Conservation (phyloP, 2,888 invertebrate genomes). For the Vannuccia rotundouncinata region DNA sequence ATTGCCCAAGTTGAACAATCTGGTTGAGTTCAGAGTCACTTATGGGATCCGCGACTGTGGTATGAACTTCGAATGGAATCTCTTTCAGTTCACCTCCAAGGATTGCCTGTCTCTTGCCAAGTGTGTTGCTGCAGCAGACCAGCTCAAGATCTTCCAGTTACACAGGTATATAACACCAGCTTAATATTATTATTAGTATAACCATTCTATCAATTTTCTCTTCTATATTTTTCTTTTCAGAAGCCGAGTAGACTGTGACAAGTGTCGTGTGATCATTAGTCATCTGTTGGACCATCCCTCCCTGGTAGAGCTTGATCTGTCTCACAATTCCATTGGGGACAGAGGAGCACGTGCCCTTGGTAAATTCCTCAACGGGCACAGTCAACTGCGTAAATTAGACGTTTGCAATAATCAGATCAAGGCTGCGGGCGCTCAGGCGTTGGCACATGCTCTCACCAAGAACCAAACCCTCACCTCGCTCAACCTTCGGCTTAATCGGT, state of each 20-base stretch:
- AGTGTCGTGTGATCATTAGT: slow-evolving; percentile 53
- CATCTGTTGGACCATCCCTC: slow-evolving; percentile 55
- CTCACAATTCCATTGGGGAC: slow-evolving; percentile 55
- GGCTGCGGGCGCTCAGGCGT: slow-evolving; percentile 54
- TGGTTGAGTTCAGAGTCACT: slow-evolving; percentile 53
- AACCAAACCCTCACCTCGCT: slow-evolving; percentile 50
- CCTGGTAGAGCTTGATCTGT: slow-evolving; percentile 52
- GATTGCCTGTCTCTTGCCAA: slow-evolving; percentile 55
- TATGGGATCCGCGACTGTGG: slow-evolving; percentile 57
- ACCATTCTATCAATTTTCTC: not conserved
- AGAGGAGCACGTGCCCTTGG: slow-evolving; percentile 56
- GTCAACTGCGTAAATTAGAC: slow-evolving; percentile 47
- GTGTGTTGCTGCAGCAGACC: slow-evolving; percentile 51
- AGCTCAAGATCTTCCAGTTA: slow-evolving; percentile 50
- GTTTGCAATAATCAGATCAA: slow-evolving; percentile 52
- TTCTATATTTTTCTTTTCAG: not conserved
- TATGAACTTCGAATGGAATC: slow-evolving; percentile 58
- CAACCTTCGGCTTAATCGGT: slow-evolving; percentile 52
- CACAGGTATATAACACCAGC: slow-evolving; percentile 45
- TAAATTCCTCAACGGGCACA: slow-evolving; percentile 55
- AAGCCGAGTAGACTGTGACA: slow-evolving; percentile 52
- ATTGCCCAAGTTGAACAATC: slow-evolving; percentile 47
- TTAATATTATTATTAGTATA: not conserved
- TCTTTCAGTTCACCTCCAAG: slow-evolving; percentile 56
- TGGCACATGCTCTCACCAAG: slow-evolving; percentile 55